phyloP scores from a whole-genome alignment of 1,140 invertebrate species.

The Saccostrea glomerata region DNA sequence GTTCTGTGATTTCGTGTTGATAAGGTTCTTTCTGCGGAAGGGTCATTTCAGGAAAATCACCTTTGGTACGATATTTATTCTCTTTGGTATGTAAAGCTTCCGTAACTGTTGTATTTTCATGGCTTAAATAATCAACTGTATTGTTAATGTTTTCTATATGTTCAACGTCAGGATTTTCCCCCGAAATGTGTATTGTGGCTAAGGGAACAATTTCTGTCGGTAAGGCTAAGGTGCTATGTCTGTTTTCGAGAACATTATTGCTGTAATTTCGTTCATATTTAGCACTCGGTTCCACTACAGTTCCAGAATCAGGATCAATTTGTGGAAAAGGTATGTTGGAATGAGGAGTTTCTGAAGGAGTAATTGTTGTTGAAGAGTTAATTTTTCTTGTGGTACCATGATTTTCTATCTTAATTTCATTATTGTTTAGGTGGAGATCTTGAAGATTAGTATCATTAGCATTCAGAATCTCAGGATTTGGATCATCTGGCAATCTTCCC shows the following conservation, averaged over 20 bases:
- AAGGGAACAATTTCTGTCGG: neutral
- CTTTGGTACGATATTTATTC: slow-evolving; percentile 23
- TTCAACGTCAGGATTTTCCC: neutral
- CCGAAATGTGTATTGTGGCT: neutral
- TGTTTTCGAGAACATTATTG: neutral
- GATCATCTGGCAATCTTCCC: neutral
- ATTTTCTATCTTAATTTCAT: neutral
- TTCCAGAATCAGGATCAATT: slow-evolving; percentile 28
- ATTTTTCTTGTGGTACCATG: neutral
- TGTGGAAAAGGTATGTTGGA: neutral
- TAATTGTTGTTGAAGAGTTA: neutral
- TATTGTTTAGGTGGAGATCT: neutral
- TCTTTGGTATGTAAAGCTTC: neutral
- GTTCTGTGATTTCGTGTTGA: neutral
- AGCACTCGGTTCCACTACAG: neutral
- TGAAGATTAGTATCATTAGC: slow-evolving; percentile 14
- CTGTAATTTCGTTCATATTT: neutral
- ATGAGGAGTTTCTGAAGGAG: neutral
- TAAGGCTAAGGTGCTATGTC: neutral
- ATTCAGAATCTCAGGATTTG: neutral
- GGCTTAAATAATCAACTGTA: neutral
- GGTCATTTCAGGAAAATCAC: neutral
- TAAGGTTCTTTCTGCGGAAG: neutral
- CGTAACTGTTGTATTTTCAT: neutral
- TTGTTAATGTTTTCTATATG: neutral